Conservation (phyloP, 2,888 invertebrate genomes). For the Mongoloraphidia duomilia region DNA sequence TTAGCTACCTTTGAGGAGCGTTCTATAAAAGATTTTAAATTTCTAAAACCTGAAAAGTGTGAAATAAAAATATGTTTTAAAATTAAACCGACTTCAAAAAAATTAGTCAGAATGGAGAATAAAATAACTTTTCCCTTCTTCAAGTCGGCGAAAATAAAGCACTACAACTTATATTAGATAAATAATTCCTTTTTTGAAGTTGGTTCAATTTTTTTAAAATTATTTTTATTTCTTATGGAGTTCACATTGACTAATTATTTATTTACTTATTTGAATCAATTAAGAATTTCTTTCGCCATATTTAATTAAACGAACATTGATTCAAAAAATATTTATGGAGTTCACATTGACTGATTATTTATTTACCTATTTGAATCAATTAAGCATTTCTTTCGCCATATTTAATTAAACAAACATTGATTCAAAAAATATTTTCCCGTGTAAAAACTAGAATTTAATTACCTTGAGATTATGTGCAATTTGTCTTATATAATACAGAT, state of each 20-base stretch:
- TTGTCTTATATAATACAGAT: slow-evolving; percentile 38
- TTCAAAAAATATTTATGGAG: not conserved
- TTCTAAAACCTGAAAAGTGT: too few relatives aligned
- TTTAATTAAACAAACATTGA: not conserved
- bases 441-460: slow-evolving; percentile 10
- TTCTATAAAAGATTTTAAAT: too few relatives aligned
- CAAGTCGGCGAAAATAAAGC: too few relatives aligned
- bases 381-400: not conserved
- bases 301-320: not conserved
- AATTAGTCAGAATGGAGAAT: too few relatives aligned
- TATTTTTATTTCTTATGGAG: too few relatives aligned
- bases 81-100: too few relatives aligned
- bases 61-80: too few relatives aligned
- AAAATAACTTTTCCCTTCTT: too few relatives aligned
- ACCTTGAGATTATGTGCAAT: slow-evolving; percentile 40
- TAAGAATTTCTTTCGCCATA: not conserved
- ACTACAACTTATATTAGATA: too few relatives aligned
- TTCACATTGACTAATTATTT: not conserved
- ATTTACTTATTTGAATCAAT: not conserved
- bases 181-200: too few relatives aligned
- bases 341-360: not conserved
- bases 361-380: not conserved
- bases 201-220: too few relatives aligned
- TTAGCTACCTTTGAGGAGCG: too few relatives aligned
- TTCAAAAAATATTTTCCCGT: not conserved